Conservation (phyloP, 2,113 vertebrate species). For the Macrotis lagotis region DNA sequence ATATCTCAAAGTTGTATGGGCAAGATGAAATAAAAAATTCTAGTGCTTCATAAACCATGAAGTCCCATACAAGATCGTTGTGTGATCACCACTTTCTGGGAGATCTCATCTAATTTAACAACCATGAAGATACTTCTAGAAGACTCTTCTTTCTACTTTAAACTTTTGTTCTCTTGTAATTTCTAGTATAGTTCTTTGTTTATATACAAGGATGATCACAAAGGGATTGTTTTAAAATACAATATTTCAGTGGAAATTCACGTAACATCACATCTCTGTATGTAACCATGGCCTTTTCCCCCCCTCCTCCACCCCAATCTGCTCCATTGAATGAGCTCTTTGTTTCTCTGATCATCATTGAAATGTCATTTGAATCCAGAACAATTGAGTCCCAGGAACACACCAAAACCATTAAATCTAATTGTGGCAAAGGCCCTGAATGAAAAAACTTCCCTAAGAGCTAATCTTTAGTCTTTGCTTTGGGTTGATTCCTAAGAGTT, state of each 20-base stretch:
- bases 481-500: conserved; percentile 17
- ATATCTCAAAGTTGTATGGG: not conserved
- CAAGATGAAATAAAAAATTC: too few species aligned
- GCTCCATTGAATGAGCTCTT: conserved; percentile 8
- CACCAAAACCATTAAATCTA: conserved; percentile 49
- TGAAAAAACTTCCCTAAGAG: conserved; percentile 12
- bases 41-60: not conserved
- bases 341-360: conserved; percentile 26
- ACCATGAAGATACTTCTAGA: conserved; percentile 1
- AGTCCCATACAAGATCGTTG: not conserved
- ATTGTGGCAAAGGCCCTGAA: conserved; percentile 12
- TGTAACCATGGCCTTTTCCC: not conserved
- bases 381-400: conserved; percentile 27
- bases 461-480: conserved; percentile 55
- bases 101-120: not conserved
- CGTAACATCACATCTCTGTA: not conserved
- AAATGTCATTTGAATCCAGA: conserved; percentile 57
- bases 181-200: not conserved
- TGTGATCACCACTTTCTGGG: not conserved
- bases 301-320: conserved; percentile 1
- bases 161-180: not conserved
- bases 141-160: conserved; percentile 4
- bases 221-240: conserved; percentile 30
- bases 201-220: not conserved
- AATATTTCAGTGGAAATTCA: conserved; percentile 46